Evolutionary conservation across 2,888 invertebrate species (phyloP).

Genomic region (Minunthozetes semirufus): DNA sequence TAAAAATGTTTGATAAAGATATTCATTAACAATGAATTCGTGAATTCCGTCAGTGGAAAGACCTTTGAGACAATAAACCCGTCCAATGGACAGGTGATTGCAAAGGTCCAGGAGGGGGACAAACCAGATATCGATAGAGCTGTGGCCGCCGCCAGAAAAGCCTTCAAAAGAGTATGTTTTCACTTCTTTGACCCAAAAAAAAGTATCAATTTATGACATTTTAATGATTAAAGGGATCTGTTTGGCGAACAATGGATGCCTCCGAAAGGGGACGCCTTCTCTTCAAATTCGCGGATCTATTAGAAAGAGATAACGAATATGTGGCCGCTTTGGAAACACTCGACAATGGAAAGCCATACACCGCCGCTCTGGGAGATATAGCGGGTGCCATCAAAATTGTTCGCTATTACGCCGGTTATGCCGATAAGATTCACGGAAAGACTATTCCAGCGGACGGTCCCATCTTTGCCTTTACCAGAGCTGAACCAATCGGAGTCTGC

Average conservation of each 20-base stretch:
- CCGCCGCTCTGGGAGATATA: no score
- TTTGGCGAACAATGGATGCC: slow-evolving; percentile 72
- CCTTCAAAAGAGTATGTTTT: no score
- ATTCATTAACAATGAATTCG: slow-evolving; percentile 96
- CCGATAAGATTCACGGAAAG: slow-evolving; percentile 71
- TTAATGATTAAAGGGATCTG: slow-evolving; percentile 53
- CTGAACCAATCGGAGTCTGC: slow-evolving; percentile 60
- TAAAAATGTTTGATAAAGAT: no score
- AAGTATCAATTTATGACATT: no score
- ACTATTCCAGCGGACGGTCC: no score
- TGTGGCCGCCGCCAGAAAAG: slow-evolving; percentile 54
- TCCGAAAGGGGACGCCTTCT: slow-evolving; percentile 70
- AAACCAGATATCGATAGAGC: slow-evolving; percentile 59
- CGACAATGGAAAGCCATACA: no score
- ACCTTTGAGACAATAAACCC: slow-evolving; percentile 71
- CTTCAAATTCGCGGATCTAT: slow-evolving; percentile 56
- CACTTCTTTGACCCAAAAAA: no score
- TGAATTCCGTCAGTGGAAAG: slow-evolving; percentile 72
- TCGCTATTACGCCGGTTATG: slow-evolving; percentile 85
- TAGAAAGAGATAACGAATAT: no score
- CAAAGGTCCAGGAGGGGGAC: slow-evolving; percentile 72
- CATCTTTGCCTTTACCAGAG: no score
- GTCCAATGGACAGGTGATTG: slow-evolving; percentile 65
- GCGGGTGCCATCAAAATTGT: slow-evolving; percentile 44
- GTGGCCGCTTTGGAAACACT: no score